Evolutionary conservation across 2,113 vertebrate genomes (phyloP).

Genomic region (Ginglymostoma cirratum): DNA sequence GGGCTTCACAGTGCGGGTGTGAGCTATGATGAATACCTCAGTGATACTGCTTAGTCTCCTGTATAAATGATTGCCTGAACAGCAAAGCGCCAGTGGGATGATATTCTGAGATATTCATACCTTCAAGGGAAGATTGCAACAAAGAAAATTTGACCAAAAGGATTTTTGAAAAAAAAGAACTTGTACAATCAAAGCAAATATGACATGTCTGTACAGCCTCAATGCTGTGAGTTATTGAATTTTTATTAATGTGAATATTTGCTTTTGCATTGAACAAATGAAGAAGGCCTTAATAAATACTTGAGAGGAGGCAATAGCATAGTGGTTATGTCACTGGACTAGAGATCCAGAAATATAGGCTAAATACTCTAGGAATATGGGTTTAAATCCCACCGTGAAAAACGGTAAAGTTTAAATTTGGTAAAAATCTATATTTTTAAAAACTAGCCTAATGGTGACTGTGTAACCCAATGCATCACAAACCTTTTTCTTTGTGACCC

Average conservation of each 20-base stretch:
- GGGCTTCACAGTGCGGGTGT: background rate
- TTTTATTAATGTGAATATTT: background rate
- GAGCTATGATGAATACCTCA: background rate
- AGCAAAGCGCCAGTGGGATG: background rate
- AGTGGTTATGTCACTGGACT: too few relatives aligned
- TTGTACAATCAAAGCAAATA: background rate
- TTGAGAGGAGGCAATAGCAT: background rate
- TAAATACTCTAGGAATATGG: too few relatives aligned
- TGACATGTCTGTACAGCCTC: background rate
- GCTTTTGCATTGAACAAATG: background rate
- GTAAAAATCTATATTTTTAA: too few relatives aligned
- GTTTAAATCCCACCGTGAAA: too few relatives aligned
- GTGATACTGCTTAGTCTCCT: background rate
- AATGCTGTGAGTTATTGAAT: background rate
- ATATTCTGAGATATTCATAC: background rate
- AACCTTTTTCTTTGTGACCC: too few relatives aligned
- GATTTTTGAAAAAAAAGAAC: background rate
- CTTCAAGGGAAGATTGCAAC: conserved; percentile 3
- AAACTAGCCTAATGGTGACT: too few relatives aligned
- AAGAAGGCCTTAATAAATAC: background rate
- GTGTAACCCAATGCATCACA: too few relatives aligned
- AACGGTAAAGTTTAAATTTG: too few relatives aligned
- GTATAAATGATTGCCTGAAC: background rate
- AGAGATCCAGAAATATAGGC: too few relatives aligned
- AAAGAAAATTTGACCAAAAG: background rate